These are phyloP conservation scores for Cydia pomonella DNA, from an alignment of 1,140 invertebrate species.

Conservation along the genomic window DNA sequence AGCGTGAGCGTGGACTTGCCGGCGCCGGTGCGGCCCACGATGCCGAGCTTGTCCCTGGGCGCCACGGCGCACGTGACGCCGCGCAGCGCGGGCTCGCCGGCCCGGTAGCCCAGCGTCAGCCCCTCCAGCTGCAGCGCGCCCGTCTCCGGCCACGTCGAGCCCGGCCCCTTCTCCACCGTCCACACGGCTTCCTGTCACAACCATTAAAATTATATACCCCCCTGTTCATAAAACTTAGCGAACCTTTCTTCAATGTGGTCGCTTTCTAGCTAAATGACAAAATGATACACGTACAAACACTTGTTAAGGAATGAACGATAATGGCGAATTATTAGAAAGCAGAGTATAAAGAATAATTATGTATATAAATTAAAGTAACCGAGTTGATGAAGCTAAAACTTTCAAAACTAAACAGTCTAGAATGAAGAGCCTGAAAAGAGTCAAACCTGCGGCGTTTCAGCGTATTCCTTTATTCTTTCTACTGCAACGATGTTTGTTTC, in stretches of 20 bases:
- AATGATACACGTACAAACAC: too few relatives aligned
- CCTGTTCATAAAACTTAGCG: too few relatives aligned
- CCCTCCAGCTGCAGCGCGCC: conserved; percentile 70
- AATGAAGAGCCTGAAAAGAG: neutral
- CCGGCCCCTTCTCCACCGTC: conserved; percentile 54
- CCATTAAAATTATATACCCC: too few relatives aligned
- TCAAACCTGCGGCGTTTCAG: conserved; percentile 87
- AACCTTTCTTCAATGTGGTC: too few relatives aligned
- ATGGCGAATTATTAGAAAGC: too few relatives aligned
- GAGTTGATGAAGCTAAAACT: too few relatives aligned
- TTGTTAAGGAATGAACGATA: too few relatives aligned
- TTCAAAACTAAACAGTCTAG: too few relatives aligned
- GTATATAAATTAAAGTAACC: too few relatives aligned
- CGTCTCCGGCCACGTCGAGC: conserved; percentile 66
- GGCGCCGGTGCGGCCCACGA: conserved; percentile 85
- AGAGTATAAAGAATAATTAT: too few relatives aligned
- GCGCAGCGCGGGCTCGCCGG: conserved; percentile 74
- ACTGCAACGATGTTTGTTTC: conserved; percentile 99
- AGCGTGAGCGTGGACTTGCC: conserved; percentile 83
- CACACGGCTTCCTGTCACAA: conserved; percentile 62
- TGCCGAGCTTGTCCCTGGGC: conserved; percentile 80
- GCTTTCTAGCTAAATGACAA: too few relatives aligned
- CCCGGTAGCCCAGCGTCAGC: conserved; percentile 66
- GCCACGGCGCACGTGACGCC: conserved; percentile 66
- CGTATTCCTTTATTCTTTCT: conserved; percentile 98